A percentile compares a stretch with the other conserved stretches of the same genome.
Conservation (phyloP, 2,797 vertebrate genomes). For the Nasua narica region DNA sequence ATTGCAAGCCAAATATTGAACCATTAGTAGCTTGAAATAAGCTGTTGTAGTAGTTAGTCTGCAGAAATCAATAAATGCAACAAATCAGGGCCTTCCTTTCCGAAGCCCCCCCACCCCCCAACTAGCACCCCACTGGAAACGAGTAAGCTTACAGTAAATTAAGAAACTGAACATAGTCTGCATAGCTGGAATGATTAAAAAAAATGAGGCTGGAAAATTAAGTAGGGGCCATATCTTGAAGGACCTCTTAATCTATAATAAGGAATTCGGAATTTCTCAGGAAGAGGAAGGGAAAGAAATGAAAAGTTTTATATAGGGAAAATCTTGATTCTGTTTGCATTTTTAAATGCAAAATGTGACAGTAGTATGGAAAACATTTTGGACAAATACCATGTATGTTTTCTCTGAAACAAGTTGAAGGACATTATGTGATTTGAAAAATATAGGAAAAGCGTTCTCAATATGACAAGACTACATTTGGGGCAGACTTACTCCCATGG, state of each 20-base stretch:
- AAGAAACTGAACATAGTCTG: background rate
- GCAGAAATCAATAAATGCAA: slow-evolving; percentile 32
- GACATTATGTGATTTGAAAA: slow-evolving; percentile 46
- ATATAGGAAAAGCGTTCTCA: slow-evolving; percentile 45
- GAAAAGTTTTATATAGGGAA: background rate
- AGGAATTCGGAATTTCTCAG: background rate
- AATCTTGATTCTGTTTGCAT: background rate
- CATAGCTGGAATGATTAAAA: background rate
- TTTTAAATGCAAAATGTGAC: slow-evolving; percentile 35
- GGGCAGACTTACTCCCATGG: slow-evolving; percentile 50
- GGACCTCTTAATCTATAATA: background rate
- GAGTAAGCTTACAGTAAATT: background rate
- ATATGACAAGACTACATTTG: slow-evolving; percentile 25
- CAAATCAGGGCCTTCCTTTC: background rate
- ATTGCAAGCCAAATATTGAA: slow-evolving; percentile 35
- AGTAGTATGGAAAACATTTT: slow-evolving; percentile 2
- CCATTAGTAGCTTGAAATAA: slow-evolving; percentile 14
- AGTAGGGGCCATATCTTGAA: background rate
- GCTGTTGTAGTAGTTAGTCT: background rate
- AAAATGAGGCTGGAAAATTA: background rate
- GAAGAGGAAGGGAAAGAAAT: background rate
- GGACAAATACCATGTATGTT: background rate
- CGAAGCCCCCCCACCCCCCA: background rate
- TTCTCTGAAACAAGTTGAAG: slow-evolving; percentile 56
- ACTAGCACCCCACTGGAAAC: background rate